Conservation (phyloP, 2,888 invertebrate genomes). For the Gastracanthus pulcherrimus region DNA sequence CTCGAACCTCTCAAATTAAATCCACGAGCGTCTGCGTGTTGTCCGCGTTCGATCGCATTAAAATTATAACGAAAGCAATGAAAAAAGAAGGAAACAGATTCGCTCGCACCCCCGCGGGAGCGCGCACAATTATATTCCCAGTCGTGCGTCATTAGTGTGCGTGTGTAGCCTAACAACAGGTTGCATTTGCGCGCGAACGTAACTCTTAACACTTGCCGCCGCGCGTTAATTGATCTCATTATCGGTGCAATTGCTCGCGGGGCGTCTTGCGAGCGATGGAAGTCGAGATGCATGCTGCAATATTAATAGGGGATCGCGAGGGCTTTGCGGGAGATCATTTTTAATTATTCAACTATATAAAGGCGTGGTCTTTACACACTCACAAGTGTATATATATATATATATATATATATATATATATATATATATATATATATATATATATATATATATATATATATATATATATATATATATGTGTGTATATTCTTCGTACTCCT, state of each 20-base stretch:
- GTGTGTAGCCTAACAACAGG: background rate
- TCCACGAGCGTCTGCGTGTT: background rate
- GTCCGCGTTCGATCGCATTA: constrained; percentile 11
- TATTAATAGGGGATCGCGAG: background rate
- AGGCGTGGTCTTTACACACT: too few relatives aligned
- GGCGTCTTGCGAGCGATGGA: background rate
- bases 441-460: too few relatives aligned
- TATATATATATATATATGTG: too few relatives aligned
- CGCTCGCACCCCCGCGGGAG: too few relatives aligned
- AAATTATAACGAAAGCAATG: constrained; percentile 6
- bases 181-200: too few relatives aligned
- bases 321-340: background rate
- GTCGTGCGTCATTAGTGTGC: background rate
- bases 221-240: background rate
- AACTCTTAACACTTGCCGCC: background rate
- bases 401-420: too few relatives aligned
- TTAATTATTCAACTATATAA: too few relatives aligned
- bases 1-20: constrained; percentile 5
- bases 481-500: too few relatives aligned
- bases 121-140: background rate
- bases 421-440: too few relatives aligned
- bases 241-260: background rate
- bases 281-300: background rate
- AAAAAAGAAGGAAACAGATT: too few relatives aligned
- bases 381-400: too few relatives aligned